phyloP scores from a whole-genome alignment of 2,888 invertebrate genomes.

The Sphecodes monilicornis region DNA sequence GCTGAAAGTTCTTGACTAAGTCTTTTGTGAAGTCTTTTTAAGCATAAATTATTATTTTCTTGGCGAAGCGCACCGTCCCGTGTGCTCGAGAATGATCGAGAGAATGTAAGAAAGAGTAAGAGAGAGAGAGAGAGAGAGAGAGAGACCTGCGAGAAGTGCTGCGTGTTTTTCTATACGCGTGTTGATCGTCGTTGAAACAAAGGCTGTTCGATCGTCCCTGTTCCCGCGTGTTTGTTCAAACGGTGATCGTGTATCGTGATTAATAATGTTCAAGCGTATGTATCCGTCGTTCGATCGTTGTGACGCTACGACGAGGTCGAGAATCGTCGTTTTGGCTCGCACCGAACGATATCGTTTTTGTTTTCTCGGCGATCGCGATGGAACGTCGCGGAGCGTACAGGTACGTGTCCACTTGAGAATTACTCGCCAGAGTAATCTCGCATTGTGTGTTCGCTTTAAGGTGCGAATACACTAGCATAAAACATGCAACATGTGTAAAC shows the following conservation, averaged over 20 bases:
- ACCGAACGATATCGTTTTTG: slow-evolving; percentile 36
- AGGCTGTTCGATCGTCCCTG: slow-evolving; percentile 61
- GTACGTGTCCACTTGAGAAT: background rate
- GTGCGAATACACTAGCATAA: background rate
- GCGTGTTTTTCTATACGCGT: slow-evolving; percentile 62
- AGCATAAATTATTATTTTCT: slow-evolving; percentile 79
- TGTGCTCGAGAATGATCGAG: slow-evolving; percentile 56
- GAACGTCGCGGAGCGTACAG: slow-evolving; percentile 9
- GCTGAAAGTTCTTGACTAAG: slow-evolving; percentile 81
- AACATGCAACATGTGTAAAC: background rate
- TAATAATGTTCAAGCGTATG: background rate
- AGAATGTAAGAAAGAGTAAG: too few species aligned
- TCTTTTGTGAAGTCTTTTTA: slow-evolving; percentile 78
- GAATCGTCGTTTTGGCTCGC: background rate
- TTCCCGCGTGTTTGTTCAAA: slow-evolving; percentile 55
- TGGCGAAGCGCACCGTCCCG: slow-evolving; percentile 59
- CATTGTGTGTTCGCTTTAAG: rapidly evolving
- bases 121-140: background rate
- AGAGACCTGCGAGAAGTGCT: slow-evolving; percentile 12
- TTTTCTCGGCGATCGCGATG: slow-evolving; percentile 18
- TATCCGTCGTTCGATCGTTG: slow-evolving; percentile 41
- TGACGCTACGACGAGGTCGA: slow-evolving; percentile 21
- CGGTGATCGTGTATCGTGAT: slow-evolving; percentile 38
- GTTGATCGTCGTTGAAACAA: slow-evolving; percentile 38
- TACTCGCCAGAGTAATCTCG: too few species aligned